Evolutionary conservation across 92 coral and sea anemone genomes (phyloP).

Genomic region (Paramuricea clavata): DNA sequence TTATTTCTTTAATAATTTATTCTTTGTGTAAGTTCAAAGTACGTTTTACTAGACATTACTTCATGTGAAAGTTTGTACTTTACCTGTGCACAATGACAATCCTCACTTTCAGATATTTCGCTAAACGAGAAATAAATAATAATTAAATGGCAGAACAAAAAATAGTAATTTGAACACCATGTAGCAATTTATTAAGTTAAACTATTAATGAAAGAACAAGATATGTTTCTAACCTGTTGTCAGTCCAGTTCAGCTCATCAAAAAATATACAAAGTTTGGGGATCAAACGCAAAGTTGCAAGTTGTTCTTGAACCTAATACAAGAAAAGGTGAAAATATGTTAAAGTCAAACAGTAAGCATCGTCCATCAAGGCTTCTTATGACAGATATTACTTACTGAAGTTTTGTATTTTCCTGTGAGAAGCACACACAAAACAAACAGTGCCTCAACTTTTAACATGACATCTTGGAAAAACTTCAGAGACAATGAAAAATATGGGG

Average conservation of each 20-base stretch:
- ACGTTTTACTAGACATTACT: background rate
- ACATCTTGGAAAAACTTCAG: constrained; percentile 73
- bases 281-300: constrained; percentile 80
- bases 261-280: constrained; percentile 91
- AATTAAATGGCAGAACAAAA: background rate
- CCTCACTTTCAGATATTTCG: constrained; percentile 19
- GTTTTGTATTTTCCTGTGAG: constrained; percentile 95
- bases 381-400: constrained; percentile 63
- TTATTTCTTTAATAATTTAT: no score
- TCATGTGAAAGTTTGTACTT: background rate
- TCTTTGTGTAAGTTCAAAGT: no score
- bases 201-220: background rate
- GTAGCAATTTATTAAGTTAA: background rate
- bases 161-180: background rate
- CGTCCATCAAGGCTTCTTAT: background rate
- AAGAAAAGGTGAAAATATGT: background rate
- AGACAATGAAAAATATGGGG: constrained; percentile 76
- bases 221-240: constrained; percentile 9
- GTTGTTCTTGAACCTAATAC: constrained; percentile 79
- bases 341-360: background rate
- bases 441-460: constrained; percentile 92
- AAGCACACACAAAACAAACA: constrained; percentile 92
- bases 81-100: constrained; percentile 40
- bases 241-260: constrained; percentile 83
- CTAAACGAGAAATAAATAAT: constrained; percentile 1